A percentile compares a stretch with the other conserved stretches of the same genome.
Conservation (phyloP, 1,140 invertebrate species). For the Ceratina calcarata region DNA sequence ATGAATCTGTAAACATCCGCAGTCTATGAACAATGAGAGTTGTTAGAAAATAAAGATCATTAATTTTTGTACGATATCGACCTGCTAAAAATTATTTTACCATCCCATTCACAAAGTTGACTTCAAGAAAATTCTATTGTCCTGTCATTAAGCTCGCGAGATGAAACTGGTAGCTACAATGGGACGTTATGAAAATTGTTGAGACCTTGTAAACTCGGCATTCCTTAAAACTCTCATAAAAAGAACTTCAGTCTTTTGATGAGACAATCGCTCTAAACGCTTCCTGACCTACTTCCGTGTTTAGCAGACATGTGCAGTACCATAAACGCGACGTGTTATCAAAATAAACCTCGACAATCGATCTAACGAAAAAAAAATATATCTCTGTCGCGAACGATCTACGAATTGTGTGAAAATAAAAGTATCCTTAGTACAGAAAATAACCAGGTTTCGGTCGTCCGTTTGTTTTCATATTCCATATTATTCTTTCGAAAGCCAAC, state of each 20-base stretch:
- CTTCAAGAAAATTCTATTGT: background rate
- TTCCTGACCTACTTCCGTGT: conserved; percentile 16
- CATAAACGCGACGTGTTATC: too few species aligned
- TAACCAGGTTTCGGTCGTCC: background rate
- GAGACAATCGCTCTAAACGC: background rate
- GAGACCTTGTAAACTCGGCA: background rate
- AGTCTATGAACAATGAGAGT: background rate
- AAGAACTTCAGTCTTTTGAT: background rate
- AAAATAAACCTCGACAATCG: background rate
- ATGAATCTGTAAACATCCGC: too few species aligned
- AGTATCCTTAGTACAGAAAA: background rate
- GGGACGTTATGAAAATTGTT: background rate
- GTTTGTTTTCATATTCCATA: background rate
- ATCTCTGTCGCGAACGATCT: background rate
- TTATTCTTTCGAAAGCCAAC: conserved; percentile 5
- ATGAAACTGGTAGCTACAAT: background rate
- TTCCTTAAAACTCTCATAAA: background rate
- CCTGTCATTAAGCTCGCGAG: background rate
- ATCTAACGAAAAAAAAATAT: background rate
- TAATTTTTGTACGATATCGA: conserved; percentile 37
- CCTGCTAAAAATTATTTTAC: background rate
- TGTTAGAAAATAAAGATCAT: conserved; percentile 32
- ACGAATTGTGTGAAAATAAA: background rate
- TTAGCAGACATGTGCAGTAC: background rate
- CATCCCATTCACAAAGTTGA: background rate